Base-by-base conservation (phyloP, 2,888 invertebrate species). In the Horisme vitalbata region DNA sequence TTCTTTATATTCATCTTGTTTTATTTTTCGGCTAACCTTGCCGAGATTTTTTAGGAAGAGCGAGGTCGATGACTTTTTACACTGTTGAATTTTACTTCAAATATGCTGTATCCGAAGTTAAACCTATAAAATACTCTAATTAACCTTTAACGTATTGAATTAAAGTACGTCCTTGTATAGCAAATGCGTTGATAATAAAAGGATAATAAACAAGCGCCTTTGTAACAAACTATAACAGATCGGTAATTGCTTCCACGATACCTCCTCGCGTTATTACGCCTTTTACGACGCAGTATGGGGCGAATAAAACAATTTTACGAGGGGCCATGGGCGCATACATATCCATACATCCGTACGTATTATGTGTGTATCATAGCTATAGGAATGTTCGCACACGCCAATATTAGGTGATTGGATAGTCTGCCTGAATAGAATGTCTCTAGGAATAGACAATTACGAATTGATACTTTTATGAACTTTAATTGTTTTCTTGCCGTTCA, bases 151-250 rank as follows among this genome's bases (percentile, higher is more conserved):
- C 58, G 72, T 77, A 82, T 83, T 82, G 79, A 80, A 83, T 85
- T 83, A 80, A 85, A 79, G n/a, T n/a, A 61, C 75, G 79, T 79
- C 84, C 84, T 85, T 83, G 87, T 87, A 83, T 80, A 66, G 70
- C 77, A 81, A 88, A 88, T 83, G 86, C 84, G 85, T 82, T 83
- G 86, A 86, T 87, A 86, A 86, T 88, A 88, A 88, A 89, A 87
- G 71, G 86, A 85, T 87, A 88, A 86, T 89, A 88, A 89, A 88
- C 82, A 83, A 80, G 83, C 83, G 83, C 85, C 84, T 84, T 88
- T 86, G 89, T 88, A 85, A 88, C 89, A 88, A 88, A 88, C 89
- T 89, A 88, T 89, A 88, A 88, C 88, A 88, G 89, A 88, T 89
- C 85, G 77, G 88, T 89, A 89, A 89, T 89, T 89, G 89, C 86